These are phyloP conservation scores for Xerus rutilus DNA, from an alignment of 2,797 vertebrate genomes.

Conservation along the genomic window DNA sequence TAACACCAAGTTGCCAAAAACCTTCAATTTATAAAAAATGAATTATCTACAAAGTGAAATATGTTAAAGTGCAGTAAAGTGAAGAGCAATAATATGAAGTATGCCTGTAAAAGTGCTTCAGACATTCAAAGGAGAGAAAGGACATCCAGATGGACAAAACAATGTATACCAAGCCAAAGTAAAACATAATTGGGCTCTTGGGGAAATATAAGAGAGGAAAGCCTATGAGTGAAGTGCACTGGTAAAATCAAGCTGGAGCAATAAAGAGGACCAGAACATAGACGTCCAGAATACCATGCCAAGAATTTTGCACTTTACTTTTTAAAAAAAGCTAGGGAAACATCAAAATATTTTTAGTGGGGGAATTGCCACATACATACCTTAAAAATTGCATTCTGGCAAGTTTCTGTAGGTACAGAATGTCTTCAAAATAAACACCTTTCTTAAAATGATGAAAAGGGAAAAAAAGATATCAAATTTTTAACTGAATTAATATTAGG, in stretches of 20 bases:
- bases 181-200: neutral
- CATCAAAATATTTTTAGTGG: neutral
- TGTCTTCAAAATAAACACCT: neutral
- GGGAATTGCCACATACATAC: neutral
- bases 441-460: slow-evolving; percentile 5
- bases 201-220: neutral
- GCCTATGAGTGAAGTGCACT: neutral
- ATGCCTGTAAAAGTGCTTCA: neutral
- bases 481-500: slow-evolving; percentile 49
- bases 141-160: neutral
- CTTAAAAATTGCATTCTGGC: slow-evolving; percentile 29
- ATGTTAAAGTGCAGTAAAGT: neutral
- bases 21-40: neutral
- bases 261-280: neutral
- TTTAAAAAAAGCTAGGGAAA: neutral
- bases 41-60: neutral
- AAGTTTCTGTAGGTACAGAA: neutral
- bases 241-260: neutral
- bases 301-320: neutral
- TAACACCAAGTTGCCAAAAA: neutral
- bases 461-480: neutral
- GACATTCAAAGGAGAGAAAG: neutral
- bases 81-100: neutral
- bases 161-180: neutral
- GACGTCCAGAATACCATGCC: neutral